These are phyloP conservation scores for Serranochromis macrocephalus DNA, from an alignment of 2,113 vertebrate genomes.

Conservation along the genomic window DNA sequence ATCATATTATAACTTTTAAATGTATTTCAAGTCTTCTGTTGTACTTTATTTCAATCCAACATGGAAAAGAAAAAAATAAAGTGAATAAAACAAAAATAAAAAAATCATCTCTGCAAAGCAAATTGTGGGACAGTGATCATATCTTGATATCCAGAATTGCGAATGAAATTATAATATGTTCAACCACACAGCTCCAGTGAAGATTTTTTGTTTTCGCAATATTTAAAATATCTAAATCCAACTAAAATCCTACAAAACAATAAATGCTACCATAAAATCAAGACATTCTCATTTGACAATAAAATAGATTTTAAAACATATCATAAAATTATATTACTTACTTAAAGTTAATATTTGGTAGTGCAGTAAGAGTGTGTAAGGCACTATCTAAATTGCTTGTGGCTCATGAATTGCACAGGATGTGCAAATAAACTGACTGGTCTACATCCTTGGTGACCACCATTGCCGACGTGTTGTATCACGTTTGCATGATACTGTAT, in stretches of 20 bases:
- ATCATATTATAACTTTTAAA: not conserved
- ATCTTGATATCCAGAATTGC: not conserved
- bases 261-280: not conserved
- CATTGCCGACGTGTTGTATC: not conserved
- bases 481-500: not conserved
- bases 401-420: not conserved
- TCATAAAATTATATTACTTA: not conserved
- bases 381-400: not conserved
- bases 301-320: not conserved
- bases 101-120: not conserved
- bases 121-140: not conserved
- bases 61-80: not conserved
- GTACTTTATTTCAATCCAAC: not conserved
- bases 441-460: conserved; percentile 15
- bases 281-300: not conserved
- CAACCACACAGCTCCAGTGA: not conserved
- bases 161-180: not conserved
- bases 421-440: not conserved
- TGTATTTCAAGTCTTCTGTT: not conserved
- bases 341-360: not conserved
- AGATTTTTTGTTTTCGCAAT: not conserved
- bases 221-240: not conserved
- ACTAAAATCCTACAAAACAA: not conserved
- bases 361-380: not conserved
- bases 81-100: not conserved